Percentiles rank a stretch among this genome's conserved stretches.
Conservation (phyloP, 1,140 invertebrate species). For the Nylanderia fulva region DNA sequence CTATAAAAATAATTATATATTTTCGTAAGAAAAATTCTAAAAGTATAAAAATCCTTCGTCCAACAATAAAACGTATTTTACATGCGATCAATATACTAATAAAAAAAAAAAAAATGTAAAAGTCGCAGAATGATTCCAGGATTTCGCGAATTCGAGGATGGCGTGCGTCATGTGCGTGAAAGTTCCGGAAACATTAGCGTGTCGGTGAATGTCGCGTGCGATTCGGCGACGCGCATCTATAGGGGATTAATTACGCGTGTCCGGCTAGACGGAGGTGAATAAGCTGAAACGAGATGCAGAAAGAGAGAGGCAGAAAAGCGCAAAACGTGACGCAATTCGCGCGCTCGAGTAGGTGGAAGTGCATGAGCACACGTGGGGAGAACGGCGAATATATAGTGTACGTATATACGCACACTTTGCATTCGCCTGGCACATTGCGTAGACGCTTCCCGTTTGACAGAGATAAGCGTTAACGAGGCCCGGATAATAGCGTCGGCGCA, state of each 20-base stretch:
- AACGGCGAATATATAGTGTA: neutral
- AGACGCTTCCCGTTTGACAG: constrained; percentile 76
- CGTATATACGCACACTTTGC: constrained; percentile 60
- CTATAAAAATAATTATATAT: too few relatives aligned
- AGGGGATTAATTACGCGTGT: constrained; percentile 55
- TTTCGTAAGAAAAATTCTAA: too few relatives aligned
- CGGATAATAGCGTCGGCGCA: constrained; percentile 75
- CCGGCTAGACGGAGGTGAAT: constrained; percentile 47
- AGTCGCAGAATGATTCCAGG: neutral
- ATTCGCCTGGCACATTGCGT: constrained; percentile 61
- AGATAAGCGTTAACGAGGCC: constrained; percentile 77
- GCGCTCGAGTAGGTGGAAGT: constrained; percentile 30
- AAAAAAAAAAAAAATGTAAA: constrained; percentile 15
- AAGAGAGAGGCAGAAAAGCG: constrained; percentile 43
- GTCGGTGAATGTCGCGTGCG: constrained; percentile 4
- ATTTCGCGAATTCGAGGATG: constrained; percentile 22
- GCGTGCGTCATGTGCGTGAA: constrained; percentile 3
- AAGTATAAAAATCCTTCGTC: too few relatives aligned
- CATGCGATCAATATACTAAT: neutral
- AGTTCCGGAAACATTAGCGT: constrained; percentile 22
- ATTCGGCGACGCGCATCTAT: constrained; percentile 28
- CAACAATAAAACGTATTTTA: neutral
- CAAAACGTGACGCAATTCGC: constrained; percentile 48
- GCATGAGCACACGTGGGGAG: neutral
- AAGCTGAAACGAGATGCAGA: constrained; percentile 33